Base-by-base conservation (phyloP, 2,888 invertebrate species). In the Orthosia gracilis region DNA sequence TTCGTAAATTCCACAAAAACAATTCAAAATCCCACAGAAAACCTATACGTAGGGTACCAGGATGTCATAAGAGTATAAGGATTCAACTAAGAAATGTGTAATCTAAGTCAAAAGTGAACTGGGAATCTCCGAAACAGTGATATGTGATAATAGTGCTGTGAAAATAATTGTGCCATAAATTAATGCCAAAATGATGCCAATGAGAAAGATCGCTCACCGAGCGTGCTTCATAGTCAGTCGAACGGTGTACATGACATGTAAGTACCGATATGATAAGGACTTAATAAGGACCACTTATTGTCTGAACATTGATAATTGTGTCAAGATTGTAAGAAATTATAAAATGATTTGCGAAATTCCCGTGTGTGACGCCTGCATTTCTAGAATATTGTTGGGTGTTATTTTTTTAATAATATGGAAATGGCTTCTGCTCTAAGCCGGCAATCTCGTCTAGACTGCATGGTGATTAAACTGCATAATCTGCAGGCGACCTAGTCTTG, bases 161-260 rank as follows among this genome's bases (percentile, higher is more conserved):
- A 57, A 12, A 67, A 31, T 67, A 54, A 49, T 62, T 55, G 70
- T 82, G 70, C 58, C 55, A 58, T 57, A 61, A 61, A 40, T 61
- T 63, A 71, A 69, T 76, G 52, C 59, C n/a, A 89, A 85, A 89
- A 95, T 96, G 94, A 83, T 93, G 66, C 93, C 93, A 50, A 76
- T 94, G 55, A 91, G 93, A n/a, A 96, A 96, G 83, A 85, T 96
- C 13, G 91, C 90, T 2, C 95, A 96, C 76, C 92, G 95, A 7
- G 89, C 94, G 11, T 94, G 94, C 83, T 96, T 96, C 85, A 80
- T 95, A 80, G 83, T 95, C n/a, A 96, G 95, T 88, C 91, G 94
- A 69, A 94, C 95, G 21, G 88, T 96, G 45, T 96, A 96, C 84
- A 91, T 96, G 92, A 96, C 96, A 82, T 96, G 96, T 96, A 88